phyloP scores from a whole-genome alignment of 1,140 invertebrate genomes.

The Wiebesia pumilae region DNA sequence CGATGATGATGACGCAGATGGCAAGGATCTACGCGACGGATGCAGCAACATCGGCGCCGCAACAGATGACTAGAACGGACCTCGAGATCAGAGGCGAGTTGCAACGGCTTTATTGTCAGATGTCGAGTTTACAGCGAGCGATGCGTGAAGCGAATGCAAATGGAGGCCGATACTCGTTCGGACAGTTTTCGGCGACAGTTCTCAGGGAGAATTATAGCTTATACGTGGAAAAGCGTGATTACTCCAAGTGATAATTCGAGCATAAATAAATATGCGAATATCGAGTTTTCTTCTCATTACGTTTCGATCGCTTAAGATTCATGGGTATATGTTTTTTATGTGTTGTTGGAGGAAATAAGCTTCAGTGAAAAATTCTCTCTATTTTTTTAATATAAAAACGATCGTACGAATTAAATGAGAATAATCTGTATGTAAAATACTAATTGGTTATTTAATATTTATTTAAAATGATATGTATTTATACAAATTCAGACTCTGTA shows the following conservation, averaged over 20 bases:
- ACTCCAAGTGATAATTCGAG: not conserved
- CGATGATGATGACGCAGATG: not conserved
- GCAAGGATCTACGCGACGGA: not conserved
- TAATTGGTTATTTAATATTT: not conserved
- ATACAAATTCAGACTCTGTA: not conserved
- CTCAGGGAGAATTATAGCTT: not conserved
- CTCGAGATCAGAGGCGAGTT: no score
- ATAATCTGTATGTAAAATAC: not conserved
- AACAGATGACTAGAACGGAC: not conserved
- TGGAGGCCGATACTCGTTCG: conserved; percentile 12
- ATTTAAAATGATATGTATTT: not conserved
- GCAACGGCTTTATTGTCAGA: conserved; percentile 2
- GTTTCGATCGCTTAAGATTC: not conserved
- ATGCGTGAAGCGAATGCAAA: conserved; percentile 25
- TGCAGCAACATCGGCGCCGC: not conserved
- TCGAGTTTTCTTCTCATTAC: not conserved
- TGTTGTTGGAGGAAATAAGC: not conserved
- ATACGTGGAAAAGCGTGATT: not conserved
- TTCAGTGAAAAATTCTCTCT: not conserved
- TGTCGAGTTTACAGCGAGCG: not conserved
- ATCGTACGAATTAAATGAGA: not conserved
- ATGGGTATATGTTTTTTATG: not conserved
- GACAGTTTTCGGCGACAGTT: not conserved
- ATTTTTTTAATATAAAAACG: not conserved
- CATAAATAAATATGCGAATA: not conserved